Conservation (phyloP, 1,140 invertebrate genomes). For the Yoshiicerus persimilis region DNA sequence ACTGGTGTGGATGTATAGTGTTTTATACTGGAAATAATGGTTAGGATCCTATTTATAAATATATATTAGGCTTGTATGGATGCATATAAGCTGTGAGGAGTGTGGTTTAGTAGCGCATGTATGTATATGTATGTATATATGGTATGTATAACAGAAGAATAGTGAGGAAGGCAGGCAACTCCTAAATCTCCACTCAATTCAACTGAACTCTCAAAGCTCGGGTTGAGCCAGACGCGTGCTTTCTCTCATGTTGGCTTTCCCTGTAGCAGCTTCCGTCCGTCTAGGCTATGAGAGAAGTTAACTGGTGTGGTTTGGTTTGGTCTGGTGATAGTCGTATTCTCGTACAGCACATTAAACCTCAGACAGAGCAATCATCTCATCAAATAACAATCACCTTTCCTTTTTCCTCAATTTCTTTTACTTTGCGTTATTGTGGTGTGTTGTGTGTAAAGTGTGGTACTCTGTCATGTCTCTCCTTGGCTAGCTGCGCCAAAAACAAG, state of each 20-base stretch:
- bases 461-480: not conserved
- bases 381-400: slow-evolving; percentile 20
- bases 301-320: not conserved
- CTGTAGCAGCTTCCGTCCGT: not conserved
- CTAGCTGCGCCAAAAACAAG: not conserved
- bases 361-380: slow-evolving; percentile 17
- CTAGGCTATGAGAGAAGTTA: not conserved
- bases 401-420: slow-evolving; percentile 16
- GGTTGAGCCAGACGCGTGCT: not conserved
- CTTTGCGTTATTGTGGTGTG: not conserved
- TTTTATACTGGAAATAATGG: no score
- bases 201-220: not conserved
- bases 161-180: not conserved
- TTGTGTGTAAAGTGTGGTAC: not conserved
- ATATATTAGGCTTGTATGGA: not conserved
- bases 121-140: not conserved
- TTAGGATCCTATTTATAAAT: not conserved
- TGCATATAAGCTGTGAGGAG: not conserved
- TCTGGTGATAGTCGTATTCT: not conserved
- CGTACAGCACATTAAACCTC: not conserved
- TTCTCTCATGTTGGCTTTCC: slow-evolving; percentile 4
- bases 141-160: not conserved
- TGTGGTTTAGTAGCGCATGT: no score
- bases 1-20: not conserved
- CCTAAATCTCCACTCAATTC: not conserved